Base-by-base conservation (phyloP, 2,113 vertebrate species). In the Bambusicola thoracicus region DNA sequence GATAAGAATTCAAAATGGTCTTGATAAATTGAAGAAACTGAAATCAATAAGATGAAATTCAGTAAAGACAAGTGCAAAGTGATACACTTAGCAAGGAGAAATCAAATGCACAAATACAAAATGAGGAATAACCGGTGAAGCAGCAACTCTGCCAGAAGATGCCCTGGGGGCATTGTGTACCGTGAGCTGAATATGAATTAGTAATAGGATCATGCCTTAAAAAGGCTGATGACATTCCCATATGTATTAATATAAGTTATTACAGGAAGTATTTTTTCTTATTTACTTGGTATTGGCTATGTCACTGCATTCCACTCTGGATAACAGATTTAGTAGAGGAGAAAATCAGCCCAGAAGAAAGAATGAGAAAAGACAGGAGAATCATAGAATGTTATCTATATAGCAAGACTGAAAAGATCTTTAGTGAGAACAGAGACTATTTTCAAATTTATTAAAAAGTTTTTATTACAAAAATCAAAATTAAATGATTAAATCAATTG, bases 31-130 rank as follows among this genome's bases (percentile, higher is more conserved):
- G 89, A 90, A 95, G 55, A 58, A 81, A 46, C 66, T 66, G 36
- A 92, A 96, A 96, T 96, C 92, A 89, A 95, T 95, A 94, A 79
- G 77, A 92, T 68, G 74, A 90, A 93, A 96, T 95, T 92, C 92
- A 93, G 93, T 89, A 94, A 89, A 66, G 89, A 87, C 94, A 87
- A 90, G 77, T 89, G 94, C 69, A 95, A 96, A 93, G 86, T 85
- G 86, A 90, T 95, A 81, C 86, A 81, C 74, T 96, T 92, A 95
- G 77, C 83, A 92, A 92, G 48, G 69, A 96, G 89, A 93, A 95
- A 93, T 95, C 94, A 94, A 93, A 96, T 8, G 19, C 91, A 81
- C 48, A 95, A 90, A 92, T 76, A 84, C 43, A 4, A 92, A 90
- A 95, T 81, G 77, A 93, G 70, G 86, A 95, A 73, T 96, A 95